A percentile compares a stretch with the other conserved stretches of the same genome.
Conservation (phyloP, 2,888 invertebrate species). For the Philhelius pedissequus region DNA sequence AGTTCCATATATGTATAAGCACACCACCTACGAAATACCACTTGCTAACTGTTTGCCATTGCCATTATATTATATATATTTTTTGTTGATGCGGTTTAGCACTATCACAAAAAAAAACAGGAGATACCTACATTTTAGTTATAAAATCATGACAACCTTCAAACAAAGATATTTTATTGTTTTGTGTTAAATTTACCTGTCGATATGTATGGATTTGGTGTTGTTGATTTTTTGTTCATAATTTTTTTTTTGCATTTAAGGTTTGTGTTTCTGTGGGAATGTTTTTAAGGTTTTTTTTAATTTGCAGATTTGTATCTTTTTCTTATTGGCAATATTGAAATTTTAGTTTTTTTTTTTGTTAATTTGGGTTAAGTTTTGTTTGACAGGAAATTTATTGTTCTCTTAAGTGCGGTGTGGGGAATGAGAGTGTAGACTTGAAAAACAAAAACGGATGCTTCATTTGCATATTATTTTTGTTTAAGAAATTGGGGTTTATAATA, state of each 20-base stretch:
- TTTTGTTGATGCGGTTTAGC: constrained; percentile 33
- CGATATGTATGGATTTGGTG: constrained; percentile 25
- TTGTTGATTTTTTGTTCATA: not conserved
- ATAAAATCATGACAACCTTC: constrained; percentile 39
- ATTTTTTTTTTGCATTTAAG: constrained; percentile 15
- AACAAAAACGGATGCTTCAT: constrained; percentile 18
- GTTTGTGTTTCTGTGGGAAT: constrained; percentile 46
- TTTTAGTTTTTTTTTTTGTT: constrained; percentile 13
- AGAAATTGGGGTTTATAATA: constrained; percentile 30
- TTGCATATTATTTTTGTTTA: constrained; percentile 42
- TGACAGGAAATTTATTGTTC: constrained; percentile 57
- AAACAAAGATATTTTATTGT: constrained; percentile 66
- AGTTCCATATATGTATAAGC: constrained; percentile 32
- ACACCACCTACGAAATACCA: constrained; percentile 14
- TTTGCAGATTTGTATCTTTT: constrained; percentile 52
- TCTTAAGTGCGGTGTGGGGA: constrained; percentile 46
- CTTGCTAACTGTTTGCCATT: not conserved
- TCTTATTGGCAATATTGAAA: constrained; percentile 10
- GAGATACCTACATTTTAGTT: not conserved
- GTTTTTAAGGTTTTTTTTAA: constrained; percentile 19
- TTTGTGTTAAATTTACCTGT: constrained; percentile 59
- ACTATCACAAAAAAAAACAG: not conserved
- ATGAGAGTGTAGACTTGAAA: not conserved
- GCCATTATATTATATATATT: not conserved
- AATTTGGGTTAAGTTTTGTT: not conserved